Evolutionary conservation across 2,888 invertebrate genomes (phyloP).

Genomic region (Drosophila nr. medialis): DNA sequence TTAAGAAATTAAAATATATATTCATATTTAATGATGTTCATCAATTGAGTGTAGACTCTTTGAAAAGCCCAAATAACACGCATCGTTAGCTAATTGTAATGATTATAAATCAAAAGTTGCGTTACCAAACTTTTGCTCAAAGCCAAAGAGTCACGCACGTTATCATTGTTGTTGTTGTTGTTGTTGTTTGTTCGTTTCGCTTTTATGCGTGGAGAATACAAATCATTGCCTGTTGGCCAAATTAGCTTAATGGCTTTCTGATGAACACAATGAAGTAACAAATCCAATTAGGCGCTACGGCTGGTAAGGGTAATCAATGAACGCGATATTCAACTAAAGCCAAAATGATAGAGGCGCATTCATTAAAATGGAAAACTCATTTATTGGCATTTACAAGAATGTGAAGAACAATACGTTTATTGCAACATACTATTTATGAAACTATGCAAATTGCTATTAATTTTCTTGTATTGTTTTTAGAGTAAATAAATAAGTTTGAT

Average conservation of each 20-base stretch:
- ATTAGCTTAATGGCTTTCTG: slow-evolving; percentile 48
- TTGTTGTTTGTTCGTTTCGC: not conserved
- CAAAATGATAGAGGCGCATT: slow-evolving; percentile 2
- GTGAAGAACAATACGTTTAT: slow-evolving; percentile 62
- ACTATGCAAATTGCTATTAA: slow-evolving; percentile 78
- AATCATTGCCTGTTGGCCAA: slow-evolving; percentile 15
- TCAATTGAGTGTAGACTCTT: not conserved
- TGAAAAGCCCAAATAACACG: not conserved
- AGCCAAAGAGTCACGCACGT: slow-evolving; percentile 61
- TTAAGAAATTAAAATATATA: not conserved
- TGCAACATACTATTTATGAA: slow-evolving; percentile 71
- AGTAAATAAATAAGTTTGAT: slow-evolving; percentile 78
- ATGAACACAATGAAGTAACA: slow-evolving; percentile 33
- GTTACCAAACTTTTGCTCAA: slow-evolving; percentile 34
- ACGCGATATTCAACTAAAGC: not conserved
- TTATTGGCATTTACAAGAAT: slow-evolving; percentile 39
- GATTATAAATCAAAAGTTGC: slow-evolving; percentile 34
- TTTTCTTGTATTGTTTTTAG: slow-evolving; percentile 79
- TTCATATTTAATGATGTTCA: not conserved
- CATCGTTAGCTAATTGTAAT: slow-evolving; percentile 38
- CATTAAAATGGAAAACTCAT: slow-evolving; percentile 30
- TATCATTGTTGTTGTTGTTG: slow-evolving; percentile 4
- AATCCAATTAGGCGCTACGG: slow-evolving; percentile 57
- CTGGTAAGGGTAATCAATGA: slow-evolving; percentile 47
- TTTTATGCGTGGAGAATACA: slow-evolving; percentile 11